These are phyloP conservation scores for Leptopilina syphax DNA, from an alignment of 2,888 invertebrate genomes.

Conservation along the genomic window DNA sequence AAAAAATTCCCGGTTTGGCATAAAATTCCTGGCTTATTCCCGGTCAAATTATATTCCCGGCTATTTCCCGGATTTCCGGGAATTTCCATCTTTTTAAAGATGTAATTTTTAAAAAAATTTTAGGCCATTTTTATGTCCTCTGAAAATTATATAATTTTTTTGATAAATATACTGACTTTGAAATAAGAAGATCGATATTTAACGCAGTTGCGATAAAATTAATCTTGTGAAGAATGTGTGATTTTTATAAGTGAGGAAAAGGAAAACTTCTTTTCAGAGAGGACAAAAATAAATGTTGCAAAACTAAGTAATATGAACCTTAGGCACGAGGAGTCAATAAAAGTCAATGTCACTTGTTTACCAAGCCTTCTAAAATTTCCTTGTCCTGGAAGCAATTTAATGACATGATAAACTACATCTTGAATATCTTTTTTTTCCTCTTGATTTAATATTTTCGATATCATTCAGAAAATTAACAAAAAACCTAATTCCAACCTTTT, in stretches of 20 bases:
- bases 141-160: no score
- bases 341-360: slow-evolving; percentile 33
- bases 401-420: not conserved
- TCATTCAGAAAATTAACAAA: no score
- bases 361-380: slow-evolving; percentile 31
- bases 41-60: no score
- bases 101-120: no score
- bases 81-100: no score
- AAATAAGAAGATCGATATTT: no score
- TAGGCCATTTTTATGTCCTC: no score
- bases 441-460: slow-evolving; percentile 5
- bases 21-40: no score
- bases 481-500: no score
- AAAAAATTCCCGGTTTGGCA: no score
- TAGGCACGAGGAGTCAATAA: slow-evolving; percentile 35
- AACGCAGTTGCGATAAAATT: not conserved
- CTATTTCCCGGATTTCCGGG: no score
- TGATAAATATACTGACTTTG: no score
- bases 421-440: not conserved
- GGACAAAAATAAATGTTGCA: slow-evolving; percentile 34
- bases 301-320: slow-evolving; percentile 20
- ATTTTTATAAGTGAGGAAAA: not conserved
- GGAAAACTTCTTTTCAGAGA: not conserved
- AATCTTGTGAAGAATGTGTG: slow-evolving; percentile 7
- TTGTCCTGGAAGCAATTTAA: slow-evolving; percentile 21